Evolutionary conservation across 2,888 invertebrate species (phyloP).

Genomic region (Pedicia rivosa): DNA sequence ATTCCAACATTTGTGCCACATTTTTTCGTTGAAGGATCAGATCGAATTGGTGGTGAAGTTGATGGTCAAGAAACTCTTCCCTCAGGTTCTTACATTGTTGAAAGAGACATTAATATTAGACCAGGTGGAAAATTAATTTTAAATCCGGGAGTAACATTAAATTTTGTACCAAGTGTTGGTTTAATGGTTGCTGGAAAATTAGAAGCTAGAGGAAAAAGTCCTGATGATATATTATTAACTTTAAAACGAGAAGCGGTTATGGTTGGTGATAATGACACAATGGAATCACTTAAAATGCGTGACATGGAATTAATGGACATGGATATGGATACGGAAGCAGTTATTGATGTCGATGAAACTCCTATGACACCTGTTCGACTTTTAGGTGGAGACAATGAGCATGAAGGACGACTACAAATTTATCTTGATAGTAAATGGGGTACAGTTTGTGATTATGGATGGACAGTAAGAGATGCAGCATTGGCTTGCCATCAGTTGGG

Average conservation of each 20-base stretch:
- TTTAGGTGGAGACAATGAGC: conserved; percentile 60
- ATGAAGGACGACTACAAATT: conserved; percentile 80
- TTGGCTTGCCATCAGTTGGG: conserved; percentile 93
- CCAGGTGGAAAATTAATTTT: conserved; percentile 85
- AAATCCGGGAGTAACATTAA: conserved; percentile 73
- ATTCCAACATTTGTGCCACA: conserved; percentile 63
- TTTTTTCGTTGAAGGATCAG: conserved; percentile 52
- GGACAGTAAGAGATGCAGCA: conserved; percentile 84
- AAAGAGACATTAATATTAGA: conserved; percentile 83
- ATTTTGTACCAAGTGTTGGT: conserved; percentile 84
- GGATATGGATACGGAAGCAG: conserved; percentile 42
- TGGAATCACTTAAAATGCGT: conserved; percentile 33
- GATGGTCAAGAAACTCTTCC: conserved; percentile 73
- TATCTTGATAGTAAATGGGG: conserved; percentile 83
- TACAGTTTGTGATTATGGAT: conserved; percentile 92
- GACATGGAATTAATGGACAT: conserved; percentile 39
- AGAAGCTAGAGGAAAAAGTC: conserved; percentile 63
- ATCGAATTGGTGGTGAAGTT: conserved; percentile 77
- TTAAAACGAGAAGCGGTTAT: conserved; percentile 59
- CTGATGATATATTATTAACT: conserved; percentile 65
- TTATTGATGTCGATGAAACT: conserved; percentile 35
- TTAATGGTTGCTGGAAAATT: conserved; percentile 92
- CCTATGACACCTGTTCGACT: conserved; percentile 58
- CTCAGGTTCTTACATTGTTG: conserved; percentile 80
- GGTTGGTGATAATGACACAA: conserved; percentile 43